Evolutionary conservation across 2,113 vertebrate genomes (phyloP).

Genomic region (Balaeniceps rex): DNA sequence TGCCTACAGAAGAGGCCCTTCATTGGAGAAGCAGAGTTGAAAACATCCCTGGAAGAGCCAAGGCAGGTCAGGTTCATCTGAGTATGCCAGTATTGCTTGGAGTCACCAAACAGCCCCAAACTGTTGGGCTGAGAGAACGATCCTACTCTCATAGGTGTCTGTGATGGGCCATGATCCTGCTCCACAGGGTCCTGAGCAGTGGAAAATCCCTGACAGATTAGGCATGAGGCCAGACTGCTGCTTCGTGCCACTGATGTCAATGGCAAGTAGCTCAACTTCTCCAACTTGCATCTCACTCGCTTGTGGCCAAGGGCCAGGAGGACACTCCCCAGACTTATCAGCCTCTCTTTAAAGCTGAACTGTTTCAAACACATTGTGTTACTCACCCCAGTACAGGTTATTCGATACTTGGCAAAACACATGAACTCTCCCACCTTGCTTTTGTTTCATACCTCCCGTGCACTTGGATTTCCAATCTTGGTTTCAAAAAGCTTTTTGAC

Average conservation of each 20-base stretch:
- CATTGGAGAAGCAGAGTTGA: fast-evolving
- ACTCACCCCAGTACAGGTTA: not conserved
- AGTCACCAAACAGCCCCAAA: not conserved
- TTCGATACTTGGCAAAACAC: not conserved
- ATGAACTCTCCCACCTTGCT: not conserved
- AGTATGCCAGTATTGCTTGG: not conserved
- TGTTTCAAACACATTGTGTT: not conserved
- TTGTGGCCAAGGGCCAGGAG: not conserved
- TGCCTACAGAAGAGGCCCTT: not conserved
- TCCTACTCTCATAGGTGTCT: not conserved
- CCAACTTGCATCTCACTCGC: not conserved
- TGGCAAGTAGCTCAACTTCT: not conserved
- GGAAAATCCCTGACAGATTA: not conserved
- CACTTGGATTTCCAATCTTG: not conserved
- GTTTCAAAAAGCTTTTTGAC: not conserved
- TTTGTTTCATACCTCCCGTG: not conserved
- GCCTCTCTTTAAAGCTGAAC: not conserved
- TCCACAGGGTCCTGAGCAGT: not conserved
- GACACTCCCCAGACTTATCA: not conserved
- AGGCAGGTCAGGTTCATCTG: not conserved
- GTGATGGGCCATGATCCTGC: not conserved
- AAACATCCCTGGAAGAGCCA: not conserved
- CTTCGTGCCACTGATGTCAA: not conserved
- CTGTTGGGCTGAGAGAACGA: not conserved
- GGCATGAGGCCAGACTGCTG: too few relatives aligned